Conservation (phyloP, 2,113 vertebrate species). For the Callopanchax toddi region DNA sequence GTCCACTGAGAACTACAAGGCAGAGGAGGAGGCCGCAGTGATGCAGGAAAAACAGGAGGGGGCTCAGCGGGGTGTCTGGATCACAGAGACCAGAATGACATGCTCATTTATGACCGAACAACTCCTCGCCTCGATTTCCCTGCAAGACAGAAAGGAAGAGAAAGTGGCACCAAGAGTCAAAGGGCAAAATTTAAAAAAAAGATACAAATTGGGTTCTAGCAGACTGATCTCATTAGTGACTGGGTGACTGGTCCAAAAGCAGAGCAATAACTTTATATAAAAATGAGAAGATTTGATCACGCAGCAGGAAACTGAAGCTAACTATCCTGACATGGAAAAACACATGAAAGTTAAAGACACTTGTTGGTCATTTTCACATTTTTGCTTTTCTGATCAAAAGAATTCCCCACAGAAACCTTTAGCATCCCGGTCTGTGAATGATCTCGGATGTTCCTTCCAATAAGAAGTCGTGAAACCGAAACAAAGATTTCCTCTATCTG, state of each 20-base stretch:
- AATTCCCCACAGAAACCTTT: neutral
- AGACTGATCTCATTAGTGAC: constrained; percentile 35
- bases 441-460: neutral
- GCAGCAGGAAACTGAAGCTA: too few relatives aligned
- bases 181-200: constrained; percentile 19
- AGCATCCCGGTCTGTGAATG: neutral
- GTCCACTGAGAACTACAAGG: constrained; percentile 5
- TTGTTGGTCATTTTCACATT: neutral
- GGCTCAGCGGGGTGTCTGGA: constrained; percentile 43
- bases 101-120: constrained; percentile 46
- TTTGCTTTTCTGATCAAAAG: neutral
- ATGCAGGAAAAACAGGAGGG: constrained; percentile 15
- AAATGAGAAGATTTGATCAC: too few relatives aligned
- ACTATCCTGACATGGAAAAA: too few relatives aligned
- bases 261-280: too few relatives aligned
- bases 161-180: constrained; percentile 17
- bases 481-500: neutral
- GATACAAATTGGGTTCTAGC: constrained; percentile 43
- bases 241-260: too few relatives aligned
- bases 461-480: neutral
- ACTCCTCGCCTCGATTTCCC: constrained; percentile 45
- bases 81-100: constrained; percentile 54
- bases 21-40: constrained; percentile 12
- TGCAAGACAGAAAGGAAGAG: constrained; percentile 39
- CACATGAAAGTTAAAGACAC: too few relatives aligned